Evolutionary conservation across 2,888 invertebrate genomes (phyloP).

Genomic region (Malacosoma neustria): DNA sequence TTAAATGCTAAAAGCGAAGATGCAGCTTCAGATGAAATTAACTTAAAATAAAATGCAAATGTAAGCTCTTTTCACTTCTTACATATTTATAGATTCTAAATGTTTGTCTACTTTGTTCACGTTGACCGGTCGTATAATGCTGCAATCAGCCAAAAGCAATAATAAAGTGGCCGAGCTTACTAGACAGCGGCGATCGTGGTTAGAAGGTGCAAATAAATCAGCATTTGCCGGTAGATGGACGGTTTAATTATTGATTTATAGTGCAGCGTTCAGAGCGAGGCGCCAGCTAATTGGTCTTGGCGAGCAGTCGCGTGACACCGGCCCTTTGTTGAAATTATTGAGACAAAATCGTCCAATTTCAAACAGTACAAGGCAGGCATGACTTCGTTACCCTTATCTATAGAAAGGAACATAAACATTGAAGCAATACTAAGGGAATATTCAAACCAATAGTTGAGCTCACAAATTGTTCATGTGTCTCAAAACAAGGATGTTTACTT

Average conservation of each 20-base stretch:
- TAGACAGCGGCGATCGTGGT: slow-evolving; percentile 46
- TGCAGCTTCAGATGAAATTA: too few species aligned
- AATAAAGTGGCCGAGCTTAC: slow-evolving; percentile 33
- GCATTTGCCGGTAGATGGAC: slow-evolving; percentile 68
- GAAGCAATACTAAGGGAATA: not conserved
- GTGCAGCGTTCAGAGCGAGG: slow-evolving; percentile 40
- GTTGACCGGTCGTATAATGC: slow-evolving; percentile 17
- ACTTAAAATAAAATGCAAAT: too few species aligned
- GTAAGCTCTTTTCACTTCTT: too few species aligned
- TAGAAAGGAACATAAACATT: slow-evolving; percentile 5
- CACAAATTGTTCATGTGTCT: slow-evolving; percentile 5
- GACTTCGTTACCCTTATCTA: slow-evolving; percentile 52
- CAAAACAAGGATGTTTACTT: slow-evolving; percentile 30
- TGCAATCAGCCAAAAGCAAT: slow-evolving; percentile 36
- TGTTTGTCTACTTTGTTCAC: slow-evolving; percentile 9
- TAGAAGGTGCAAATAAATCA: slow-evolving; percentile 63
- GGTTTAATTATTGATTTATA: slow-evolving; percentile 73
- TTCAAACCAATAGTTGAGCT: not conserved
- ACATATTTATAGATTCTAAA: not conserved
- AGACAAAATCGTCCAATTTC: slow-evolving; percentile 61
- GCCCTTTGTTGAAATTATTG: slow-evolving; percentile 49
- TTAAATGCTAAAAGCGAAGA: too few species aligned
- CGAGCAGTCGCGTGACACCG: slow-evolving; percentile 61
- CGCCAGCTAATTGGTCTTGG: slow-evolving; percentile 64
- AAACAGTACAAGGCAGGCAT: slow-evolving; percentile 43